These are phyloP conservation scores for Scalopus aquaticus DNA, from an alignment of 2,113 vertebrate genomes.

Conservation along the genomic window DNA sequence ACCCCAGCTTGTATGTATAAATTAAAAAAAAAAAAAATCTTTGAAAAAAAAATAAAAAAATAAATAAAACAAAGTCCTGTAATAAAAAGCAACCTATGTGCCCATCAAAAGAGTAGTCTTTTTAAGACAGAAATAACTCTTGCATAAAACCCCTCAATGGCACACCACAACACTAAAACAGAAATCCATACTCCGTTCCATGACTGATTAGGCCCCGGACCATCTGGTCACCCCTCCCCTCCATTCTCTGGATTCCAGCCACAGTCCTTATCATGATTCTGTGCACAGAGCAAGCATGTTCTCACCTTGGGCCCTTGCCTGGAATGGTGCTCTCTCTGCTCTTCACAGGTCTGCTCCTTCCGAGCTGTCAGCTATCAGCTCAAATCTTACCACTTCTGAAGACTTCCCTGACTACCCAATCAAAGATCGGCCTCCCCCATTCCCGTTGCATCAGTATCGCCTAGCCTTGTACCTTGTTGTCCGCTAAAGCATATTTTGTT, in stretches of 20 bases:
- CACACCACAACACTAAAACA: neutral
- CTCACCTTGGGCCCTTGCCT: neutral
- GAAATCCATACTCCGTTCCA: neutral
- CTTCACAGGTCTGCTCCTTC: neutral
- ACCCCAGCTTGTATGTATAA: no score
- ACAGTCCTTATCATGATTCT: neutral
- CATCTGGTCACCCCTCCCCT: neutral
- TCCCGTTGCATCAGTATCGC: neutral
- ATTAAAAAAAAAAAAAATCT: no score
- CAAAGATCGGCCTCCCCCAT: neutral
- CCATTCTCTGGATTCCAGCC: neutral
- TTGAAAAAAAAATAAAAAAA: neutral
- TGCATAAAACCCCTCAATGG: neutral
- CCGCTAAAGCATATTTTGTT: neutral
- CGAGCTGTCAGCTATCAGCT: neutral
- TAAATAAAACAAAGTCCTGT: neutral
- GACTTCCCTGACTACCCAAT: neutral
- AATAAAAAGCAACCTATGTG: neutral
- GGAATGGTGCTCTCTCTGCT: neutral
- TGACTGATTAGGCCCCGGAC: neutral
- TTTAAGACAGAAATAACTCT: neutral
- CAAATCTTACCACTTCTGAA: neutral
- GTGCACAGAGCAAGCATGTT: neutral
- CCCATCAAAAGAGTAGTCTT: neutral
- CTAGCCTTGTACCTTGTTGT: neutral